Evolutionary conservation across 2,113 vertebrate genomes (phyloP), one percentile per base, ranked within the genome.

Genomic region (Coreoperca whiteheadi): DNA sequence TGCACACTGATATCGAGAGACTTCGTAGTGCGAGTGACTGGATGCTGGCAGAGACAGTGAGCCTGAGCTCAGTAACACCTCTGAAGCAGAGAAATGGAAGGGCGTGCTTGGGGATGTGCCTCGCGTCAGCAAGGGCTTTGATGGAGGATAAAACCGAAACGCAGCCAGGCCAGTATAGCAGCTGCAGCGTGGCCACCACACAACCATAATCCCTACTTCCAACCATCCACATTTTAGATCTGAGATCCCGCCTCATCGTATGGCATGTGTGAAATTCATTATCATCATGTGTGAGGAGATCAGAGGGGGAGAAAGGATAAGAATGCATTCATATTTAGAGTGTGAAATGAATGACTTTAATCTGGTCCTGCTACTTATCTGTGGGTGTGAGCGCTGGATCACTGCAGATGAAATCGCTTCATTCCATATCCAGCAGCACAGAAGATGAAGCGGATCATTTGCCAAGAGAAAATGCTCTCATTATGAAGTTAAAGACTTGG

Each of bases 341-440:
- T 68, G 78, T 57, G 60, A 76, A 77, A 80, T 60, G 25, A 79
- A 78, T 75, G 68, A 69, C 82, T 90, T 75, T 82, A 83, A 92
- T 90, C 84, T 74, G 76, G 78, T 73, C 59, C 73, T 79, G 63
- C 57, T 79, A 37, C 75, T 83, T 71, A 86, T 70, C 68, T 77
- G 51, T 74, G 78, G 68, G 41, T 28, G 50, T 41, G 74, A 59
- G 32, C 51, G n/a, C 59, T 64, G 67, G 67, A 72, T 71, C 5
- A 32, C 61, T 71, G 73, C 66, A 43, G 61, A 72, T 69, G 59
- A 82, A 84, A 88, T 83, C 34, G 51, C 54, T 69, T 74, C 66
- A 73, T 68, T 60, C 34, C 60, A 53, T 74, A 74, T 77, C 54
- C 69, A 74, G 79, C 34, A 50, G 65, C 66, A 69, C 37, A 20